Evolutionary conservation across 2,888 invertebrate genomes (phyloP).

Genomic region (Conops quadrifasciatus): DNA sequence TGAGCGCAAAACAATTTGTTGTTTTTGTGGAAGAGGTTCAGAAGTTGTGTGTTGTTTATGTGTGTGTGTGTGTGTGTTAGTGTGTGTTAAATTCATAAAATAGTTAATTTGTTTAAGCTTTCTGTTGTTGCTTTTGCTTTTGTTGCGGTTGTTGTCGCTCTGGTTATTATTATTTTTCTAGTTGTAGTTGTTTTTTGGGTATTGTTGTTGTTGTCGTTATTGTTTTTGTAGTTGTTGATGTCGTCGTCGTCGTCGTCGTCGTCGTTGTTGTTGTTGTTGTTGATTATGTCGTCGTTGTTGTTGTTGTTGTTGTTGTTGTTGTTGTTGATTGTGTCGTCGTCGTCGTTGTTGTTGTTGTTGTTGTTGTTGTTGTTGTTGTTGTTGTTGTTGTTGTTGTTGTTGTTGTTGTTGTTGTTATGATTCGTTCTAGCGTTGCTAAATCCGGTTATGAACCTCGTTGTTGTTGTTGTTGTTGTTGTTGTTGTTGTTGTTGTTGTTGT

Average conservation of each 20-base stretch:
- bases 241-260: neutral
- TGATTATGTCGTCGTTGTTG: neutral
- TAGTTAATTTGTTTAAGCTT: too few species aligned
- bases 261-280: too few species aligned
- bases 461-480: neutral
- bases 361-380: neutral
- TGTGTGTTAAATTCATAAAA: too few species aligned
- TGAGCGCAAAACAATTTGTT: too few species aligned
- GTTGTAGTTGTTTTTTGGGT: neutral
- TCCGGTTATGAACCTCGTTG: neutral
- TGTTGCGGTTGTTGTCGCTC: too few species aligned
- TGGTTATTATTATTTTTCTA: neutral
- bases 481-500: neutral
- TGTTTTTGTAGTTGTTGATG: neutral
- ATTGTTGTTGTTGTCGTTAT: conserved; percentile 11
- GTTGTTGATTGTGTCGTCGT: neutral
- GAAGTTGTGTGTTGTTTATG: too few species aligned
- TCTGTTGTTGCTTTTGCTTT: too few species aligned
- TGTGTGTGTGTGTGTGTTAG: too few species aligned
- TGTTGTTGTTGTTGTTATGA: neutral
- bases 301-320: neutral
- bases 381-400: conserved; percentile 1
- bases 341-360: neutral
- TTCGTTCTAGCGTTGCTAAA: neutral
- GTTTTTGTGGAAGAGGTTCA: too few species aligned